Evolutionary conservation across 1,140 invertebrate species (phyloP), one percentile per base, ranked within the genome.

Genomic region (Drosophila auraria): DNA sequence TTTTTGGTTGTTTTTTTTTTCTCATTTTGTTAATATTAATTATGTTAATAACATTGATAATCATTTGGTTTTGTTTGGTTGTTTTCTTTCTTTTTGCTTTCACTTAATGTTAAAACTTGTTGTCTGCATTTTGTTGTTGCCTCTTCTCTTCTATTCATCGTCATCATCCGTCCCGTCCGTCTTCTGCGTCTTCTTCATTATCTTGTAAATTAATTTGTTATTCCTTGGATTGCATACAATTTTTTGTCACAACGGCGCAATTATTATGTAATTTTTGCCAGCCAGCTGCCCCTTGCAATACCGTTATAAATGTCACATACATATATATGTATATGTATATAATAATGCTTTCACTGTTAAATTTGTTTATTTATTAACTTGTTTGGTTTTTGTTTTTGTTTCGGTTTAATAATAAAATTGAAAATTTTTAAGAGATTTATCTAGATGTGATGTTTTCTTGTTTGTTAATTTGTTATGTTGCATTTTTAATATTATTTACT

Each of bases 1-100:
- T 49, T 74, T 72, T 59, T 82, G 50, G 23, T 77, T 78, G 58
- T 74, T 84, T 70, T 70, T 20, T 20, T 20, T 82, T 65, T 42
- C 72, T 64, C 54, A 56, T 61, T 69, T 84, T 87, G 80, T 87
- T 87, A 83, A 89, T 89, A 89, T 89, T 89, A 89, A 89, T 89
- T 89, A 89, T 89, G 84, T 89, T 90, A 89, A 89, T 89, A 89
- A 89, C 84, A 89, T 89, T 89, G 86, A 89, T 89, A 89, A 89
- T 89, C 80, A 76, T 86, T 83, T 80, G 57, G 60, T 74, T 80
- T 80, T 75, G 57, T 72, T 79, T 72, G 77, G 78, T 64, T 81
- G 54, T 38, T 80, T 69, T 61, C 50, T 76, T 82, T 74, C 74
- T 50, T 78, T 83, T 79, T 78, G 75, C 64, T 60, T 83, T 87